Conservation (phyloP, 2,888 invertebrate species). For the Meteorus colon region DNA sequence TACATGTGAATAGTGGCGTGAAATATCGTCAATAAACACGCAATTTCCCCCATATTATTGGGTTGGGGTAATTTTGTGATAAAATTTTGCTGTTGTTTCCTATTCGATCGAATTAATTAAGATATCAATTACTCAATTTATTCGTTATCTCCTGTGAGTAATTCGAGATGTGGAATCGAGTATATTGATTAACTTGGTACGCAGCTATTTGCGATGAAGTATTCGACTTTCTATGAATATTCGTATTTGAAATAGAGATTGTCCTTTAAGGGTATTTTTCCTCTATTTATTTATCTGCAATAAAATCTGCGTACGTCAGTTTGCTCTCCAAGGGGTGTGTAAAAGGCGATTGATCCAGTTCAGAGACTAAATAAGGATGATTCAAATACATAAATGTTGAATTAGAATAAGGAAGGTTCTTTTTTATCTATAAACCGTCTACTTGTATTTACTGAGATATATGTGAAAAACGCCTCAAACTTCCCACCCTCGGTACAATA, state of each 20-base stretch:
- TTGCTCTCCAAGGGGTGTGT: neutral
- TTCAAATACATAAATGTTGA: constrained; percentile 3
- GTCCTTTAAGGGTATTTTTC: neutral
- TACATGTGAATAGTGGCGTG: neutral
- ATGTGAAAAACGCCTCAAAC: neutral
- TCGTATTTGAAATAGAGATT: neutral
- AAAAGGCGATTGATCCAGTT: neutral
- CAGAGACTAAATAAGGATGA: neutral
- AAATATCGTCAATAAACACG: neutral
- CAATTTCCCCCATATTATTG: neutral
- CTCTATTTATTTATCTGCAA: neutral
- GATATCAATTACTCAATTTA: too few relatives aligned
- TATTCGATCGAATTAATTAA: too few relatives aligned
- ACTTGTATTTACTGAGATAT: neutral
- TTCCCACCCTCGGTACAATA: neutral
- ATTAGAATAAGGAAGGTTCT: neutral
- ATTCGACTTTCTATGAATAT: too few relatives aligned
- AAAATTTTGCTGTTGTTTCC: neutral
- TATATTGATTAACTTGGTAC: too few relatives aligned
- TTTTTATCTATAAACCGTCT: neutral
- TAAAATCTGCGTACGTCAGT: neutral
- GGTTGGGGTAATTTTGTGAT: neutral
- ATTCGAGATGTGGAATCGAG: too few relatives aligned
- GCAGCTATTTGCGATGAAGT: too few relatives aligned
- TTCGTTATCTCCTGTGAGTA: too few relatives aligned